Evolutionary conservation across 2,888 invertebrate species (phyloP), one percentile per base, ranked within the genome.

Genomic region (Drosophila diplacantha): DNA sequence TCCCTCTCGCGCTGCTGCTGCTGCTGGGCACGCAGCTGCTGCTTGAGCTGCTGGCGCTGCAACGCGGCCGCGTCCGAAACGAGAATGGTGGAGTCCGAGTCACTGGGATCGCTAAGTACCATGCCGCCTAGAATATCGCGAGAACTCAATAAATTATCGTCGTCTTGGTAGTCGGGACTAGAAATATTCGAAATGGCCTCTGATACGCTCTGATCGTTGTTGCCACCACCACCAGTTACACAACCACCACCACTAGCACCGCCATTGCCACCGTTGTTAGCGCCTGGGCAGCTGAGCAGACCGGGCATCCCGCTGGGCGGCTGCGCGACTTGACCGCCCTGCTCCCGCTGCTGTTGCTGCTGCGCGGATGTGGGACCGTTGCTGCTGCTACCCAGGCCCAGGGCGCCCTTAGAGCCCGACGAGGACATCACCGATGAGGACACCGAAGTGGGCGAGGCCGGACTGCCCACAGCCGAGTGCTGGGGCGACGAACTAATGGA

Each of bases 151-250:
- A 95, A 93, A 73, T 92, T 92, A 89, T 95, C 94, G 86, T 94
- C 95, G 88, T 95, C 95, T 88, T 95, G 94, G 90, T 94, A 95
- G 89, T 95, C 95, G 38, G 95, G 95, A 90, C 95, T 95, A 76
- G 95, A 95, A 89, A 96, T 95, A 90, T 95, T 95, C 74, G 95
- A 95, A 81, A 95, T 93, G 52, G 95, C 95, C 89, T 95, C 95
- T 46, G 95, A 94, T 80, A 95, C 91, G 87, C 95, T 95, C 88
- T 93, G 93, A 87, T 94, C 94, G 72, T 93, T 93, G 90, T 91
- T 89, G 72, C 74, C 80, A 58, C 72, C 84, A 63, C 72, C 74
- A 73, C 69, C 72, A 74, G 16, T 44, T 18, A 58, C 56, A 72
- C 58, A 55, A 65, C 68, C 60, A 69, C 51, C 75, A 62, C 61